Conservation (phyloP, 2,113 vertebrate species). For the Acanthisitta chloris region DNA sequence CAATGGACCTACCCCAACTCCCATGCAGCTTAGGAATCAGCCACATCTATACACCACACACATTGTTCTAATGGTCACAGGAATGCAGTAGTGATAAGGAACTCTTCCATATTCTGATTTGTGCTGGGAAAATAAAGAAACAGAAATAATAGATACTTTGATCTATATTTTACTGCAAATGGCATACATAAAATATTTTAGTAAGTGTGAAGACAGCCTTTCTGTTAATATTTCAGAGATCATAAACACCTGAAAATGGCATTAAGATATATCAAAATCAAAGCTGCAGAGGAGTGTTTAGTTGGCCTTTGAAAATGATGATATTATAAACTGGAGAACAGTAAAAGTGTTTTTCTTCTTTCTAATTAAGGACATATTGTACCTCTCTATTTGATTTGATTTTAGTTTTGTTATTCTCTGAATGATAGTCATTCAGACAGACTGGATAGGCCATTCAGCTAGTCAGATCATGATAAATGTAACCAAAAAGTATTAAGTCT, state of each 20-base stretch:
- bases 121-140: not conserved
- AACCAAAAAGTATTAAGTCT: not conserved
- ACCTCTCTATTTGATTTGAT: not conserved
- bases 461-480: not conserved
- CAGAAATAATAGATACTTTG: not conserved
- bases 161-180: not conserved
- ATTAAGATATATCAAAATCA: not conserved
- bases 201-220: not conserved
- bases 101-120: not conserved
- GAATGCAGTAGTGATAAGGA: not conserved
- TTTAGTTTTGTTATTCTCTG: not conserved
- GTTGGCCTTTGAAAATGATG: not conserved
- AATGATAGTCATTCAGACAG: not conserved
- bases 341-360: not conserved
- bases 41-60: not conserved
- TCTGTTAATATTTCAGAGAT: not conserved
- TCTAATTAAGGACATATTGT: not conserved
- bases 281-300: not conserved
- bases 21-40: not conserved
- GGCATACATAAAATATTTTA: fast-evolving
- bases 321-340: not conserved
- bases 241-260: not conserved
- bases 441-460: not conserved
- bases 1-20: not conserved
- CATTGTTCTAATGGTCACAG: not conserved